phyloP scores from a whole-genome alignment of 2,888 invertebrate species.

The Harpagoxenus sublaevis region DNA sequence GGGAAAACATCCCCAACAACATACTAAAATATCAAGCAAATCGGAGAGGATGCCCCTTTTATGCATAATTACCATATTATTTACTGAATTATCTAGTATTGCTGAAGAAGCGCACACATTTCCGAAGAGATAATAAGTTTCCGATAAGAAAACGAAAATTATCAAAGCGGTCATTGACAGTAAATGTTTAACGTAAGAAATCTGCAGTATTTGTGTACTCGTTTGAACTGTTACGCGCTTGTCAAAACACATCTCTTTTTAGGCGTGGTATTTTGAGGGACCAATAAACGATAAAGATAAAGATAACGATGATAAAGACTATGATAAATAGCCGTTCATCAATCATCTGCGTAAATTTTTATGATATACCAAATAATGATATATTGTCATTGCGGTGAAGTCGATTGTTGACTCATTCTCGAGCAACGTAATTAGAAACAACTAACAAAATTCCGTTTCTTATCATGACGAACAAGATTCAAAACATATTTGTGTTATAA shows the following conservation, averaged over 20 bases:
- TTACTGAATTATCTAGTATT: background rate
- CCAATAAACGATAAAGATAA: background rate
- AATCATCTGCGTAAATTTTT: conserved; percentile 4
- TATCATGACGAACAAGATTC: background rate
- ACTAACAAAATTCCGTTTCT: background rate
- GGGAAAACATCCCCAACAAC: too few relatives aligned
- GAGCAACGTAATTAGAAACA: background rate
- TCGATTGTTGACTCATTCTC: background rate
- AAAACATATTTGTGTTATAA: conserved; percentile 29
- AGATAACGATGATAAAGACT: background rate
- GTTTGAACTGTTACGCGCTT: background rate
- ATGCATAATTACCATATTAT: too few relatives aligned
- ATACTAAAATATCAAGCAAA: too few relatives aligned
- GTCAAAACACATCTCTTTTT: background rate
- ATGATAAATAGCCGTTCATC: background rate
- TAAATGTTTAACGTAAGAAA: conserved; percentile 5
- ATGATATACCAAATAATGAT: background rate
- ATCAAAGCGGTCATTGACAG: background rate
- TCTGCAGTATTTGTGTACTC: background rate
- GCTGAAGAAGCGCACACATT: background rate
- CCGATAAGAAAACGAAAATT: background rate
- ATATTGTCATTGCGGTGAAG: background rate
- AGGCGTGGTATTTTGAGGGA: background rate
- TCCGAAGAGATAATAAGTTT: background rate
- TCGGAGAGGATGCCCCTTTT: too few relatives aligned